Conservation (phyloP, 2,797 vertebrate genomes). For the Oreortyx pictus region DNA sequence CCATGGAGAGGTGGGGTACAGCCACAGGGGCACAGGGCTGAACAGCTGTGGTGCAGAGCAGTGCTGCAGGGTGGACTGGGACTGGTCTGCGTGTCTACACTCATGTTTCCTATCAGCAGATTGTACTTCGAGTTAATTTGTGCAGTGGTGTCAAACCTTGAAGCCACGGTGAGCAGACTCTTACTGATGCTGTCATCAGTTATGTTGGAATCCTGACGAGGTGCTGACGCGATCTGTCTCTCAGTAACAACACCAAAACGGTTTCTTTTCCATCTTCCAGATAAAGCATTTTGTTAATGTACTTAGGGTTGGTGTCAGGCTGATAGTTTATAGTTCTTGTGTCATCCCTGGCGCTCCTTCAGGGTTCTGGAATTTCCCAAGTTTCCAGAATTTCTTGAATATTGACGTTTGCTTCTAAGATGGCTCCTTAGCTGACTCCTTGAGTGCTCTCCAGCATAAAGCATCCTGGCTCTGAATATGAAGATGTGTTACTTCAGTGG, state of each 20-base stretch:
- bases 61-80: neutral
- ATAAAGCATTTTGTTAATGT: neutral
- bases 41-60: neutral
- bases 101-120: neutral
- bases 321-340: neutral
- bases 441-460: neutral
- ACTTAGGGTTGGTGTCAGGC: neutral
- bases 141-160: neutral
- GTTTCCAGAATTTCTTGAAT: neutral
- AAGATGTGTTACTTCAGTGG: neutral
- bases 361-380: neutral
- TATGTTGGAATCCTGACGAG: neutral
- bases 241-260: neutral
- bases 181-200: neutral
- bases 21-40: accelerated
- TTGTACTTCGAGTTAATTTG: neutral
- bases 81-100: accelerated
- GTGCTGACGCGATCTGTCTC: neutral
- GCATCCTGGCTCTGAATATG: neutral
- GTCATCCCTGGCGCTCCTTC: neutral
- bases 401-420: neutral
- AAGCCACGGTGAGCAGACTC: neutral
- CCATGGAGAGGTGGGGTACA: neutral
- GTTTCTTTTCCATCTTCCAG: neutral
- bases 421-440: neutral